phyloP scores from a whole-genome alignment of 2,888 invertebrate genomes.

The Lepidochrysops patricia region DNA sequence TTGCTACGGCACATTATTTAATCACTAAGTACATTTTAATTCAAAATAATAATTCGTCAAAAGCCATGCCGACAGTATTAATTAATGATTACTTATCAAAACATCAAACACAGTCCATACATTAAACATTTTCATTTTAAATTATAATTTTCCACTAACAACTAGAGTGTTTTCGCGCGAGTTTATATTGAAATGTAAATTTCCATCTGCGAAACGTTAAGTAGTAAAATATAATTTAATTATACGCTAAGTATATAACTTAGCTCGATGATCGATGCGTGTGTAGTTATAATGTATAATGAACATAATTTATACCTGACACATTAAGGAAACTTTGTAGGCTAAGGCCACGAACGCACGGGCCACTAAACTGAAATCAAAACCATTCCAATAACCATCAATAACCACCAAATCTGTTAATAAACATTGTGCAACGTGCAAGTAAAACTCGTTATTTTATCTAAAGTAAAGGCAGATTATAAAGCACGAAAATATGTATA shows the following conservation, averaged over 20 bases:
- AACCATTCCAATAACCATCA: no score
- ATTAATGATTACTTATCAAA: not conserved
- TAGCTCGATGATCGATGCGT: not conserved
- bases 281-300: not conserved
- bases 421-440: no score
- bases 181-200: constrained; percentile 3
- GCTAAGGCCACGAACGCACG: no score
- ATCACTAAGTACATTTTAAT: not conserved
- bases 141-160: not conserved
- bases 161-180: not conserved
- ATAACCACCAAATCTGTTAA: no score
- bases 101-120: not conserved
- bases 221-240: not conserved
- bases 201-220: not conserved
- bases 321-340: not conserved
- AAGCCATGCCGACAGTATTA: not conserved
- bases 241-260: not conserved
- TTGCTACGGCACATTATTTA: not conserved
- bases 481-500: no score
- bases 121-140: not conserved
- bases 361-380: no score
- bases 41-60: not conserved
- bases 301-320: not conserved
- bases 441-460: no score
- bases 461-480: no score